Percentiles rank a stretch among this genome's conserved stretches.
These are phyloP conservation scores for Lobophora halterata DNA, from an alignment of 2,888 invertebrate genomes.

Conservation along the genomic window DNA sequence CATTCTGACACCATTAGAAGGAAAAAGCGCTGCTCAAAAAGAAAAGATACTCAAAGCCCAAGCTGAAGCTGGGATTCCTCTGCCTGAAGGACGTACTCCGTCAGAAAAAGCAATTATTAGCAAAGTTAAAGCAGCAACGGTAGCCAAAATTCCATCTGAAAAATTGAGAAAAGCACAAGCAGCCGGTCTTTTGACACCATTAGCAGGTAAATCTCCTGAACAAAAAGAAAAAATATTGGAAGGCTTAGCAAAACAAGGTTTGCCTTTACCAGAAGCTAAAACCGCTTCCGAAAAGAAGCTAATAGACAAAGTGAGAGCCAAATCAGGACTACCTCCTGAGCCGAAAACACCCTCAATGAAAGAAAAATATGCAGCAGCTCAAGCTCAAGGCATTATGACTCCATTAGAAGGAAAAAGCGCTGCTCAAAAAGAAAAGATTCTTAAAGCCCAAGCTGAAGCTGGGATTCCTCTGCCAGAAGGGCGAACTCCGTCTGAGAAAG, in stretches of 20 bases:
- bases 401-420: constrained; percentile 40
- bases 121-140: too few species aligned
- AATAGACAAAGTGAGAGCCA: too few species aligned
- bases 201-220: constrained; percentile 30
- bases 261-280: constrained; percentile 32
- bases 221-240: constrained; percentile 36
- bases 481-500: constrained; percentile 30
- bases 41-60: too few species aligned
- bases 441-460: constrained; percentile 25
- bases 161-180: constrained; percentile 27
- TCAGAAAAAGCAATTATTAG: too few species aligned
- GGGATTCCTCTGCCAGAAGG: constrained; percentile 32
- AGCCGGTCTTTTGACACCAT: constrained; percentile 29
- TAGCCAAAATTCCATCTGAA: constrained; percentile 6
- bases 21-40: too few species aligned
- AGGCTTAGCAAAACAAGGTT: constrained; percentile 23
- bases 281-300: constrained; percentile 25
- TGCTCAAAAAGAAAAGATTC: constrained; percentile 35
- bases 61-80: too few species aligned
- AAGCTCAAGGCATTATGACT: constrained; percentile 33
- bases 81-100: too few species aligned
- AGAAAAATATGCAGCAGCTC: constrained; percentile 28
- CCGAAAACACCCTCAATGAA: constrained; percentile 10
- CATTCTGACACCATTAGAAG: too few species aligned
- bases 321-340: too few species aligned